Conservation (phyloP, 2,888 invertebrate genomes). For the Lasioglossum figueresi region DNA sequence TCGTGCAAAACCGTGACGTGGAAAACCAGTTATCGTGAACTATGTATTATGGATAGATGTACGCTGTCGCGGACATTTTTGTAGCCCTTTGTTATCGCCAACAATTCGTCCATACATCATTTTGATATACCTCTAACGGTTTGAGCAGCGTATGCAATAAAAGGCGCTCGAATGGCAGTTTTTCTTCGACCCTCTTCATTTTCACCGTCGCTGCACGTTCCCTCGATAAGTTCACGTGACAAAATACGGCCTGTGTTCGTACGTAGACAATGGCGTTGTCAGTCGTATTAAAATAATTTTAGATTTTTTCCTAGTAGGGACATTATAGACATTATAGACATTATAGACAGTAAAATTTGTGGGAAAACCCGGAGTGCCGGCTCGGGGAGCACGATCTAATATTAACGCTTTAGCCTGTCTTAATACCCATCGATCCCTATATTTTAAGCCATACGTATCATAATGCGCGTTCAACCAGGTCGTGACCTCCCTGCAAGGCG, state of each 20-base stretch:
- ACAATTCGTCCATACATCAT: background rate
- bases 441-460: slow-evolving; percentile 38
- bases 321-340: no score
- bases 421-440: slow-evolving; percentile 10
- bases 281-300: background rate
- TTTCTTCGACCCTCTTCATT: background rate
- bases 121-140: background rate
- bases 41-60: background rate
- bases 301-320: background rate
- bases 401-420: slow-evolving; percentile 7
- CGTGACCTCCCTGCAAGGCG: background rate
- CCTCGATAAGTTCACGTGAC: background rate
- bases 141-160: background rate
- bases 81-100: background rate
- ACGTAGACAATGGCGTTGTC: background rate
- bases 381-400: background rate
- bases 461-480: slow-evolving; percentile 3
- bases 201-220: background rate
- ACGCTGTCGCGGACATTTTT: slow-evolving; percentile 4
- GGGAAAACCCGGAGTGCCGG: background rate
- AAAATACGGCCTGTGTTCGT: background rate
- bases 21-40: background rate
- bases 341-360: background rate
- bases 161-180: background rate
- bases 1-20: background rate